phyloP scores from a whole-genome alignment of 37 sponge, comb jelly and placozoan genomes.

The Diacarnus erythraeanus region DNA sequence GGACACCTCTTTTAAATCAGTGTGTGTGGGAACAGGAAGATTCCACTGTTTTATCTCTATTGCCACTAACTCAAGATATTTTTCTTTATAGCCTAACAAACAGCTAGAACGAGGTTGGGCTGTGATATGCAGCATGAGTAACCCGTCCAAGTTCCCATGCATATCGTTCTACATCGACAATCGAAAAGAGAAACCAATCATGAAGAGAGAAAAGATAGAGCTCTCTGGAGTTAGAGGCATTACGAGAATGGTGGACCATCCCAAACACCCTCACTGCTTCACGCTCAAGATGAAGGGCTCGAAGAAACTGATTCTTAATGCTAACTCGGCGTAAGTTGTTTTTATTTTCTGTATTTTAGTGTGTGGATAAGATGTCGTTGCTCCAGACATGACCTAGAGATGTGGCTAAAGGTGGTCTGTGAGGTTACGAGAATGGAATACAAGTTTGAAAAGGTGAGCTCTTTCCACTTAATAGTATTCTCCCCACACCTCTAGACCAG shows the following conservation, averaged over 20 bases:
- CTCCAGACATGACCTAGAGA: constrained; percentile 18
- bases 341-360: neutral
- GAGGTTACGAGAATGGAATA: constrained; percentile 18
- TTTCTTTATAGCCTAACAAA: constrained; percentile 8
- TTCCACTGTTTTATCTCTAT: too few relatives aligned
- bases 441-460: constrained; percentile 27
- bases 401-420: constrained; percentile 38
- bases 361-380: neutral
- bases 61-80: too few relatives aligned
- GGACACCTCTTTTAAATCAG: neutral
- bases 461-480: too few relatives aligned
- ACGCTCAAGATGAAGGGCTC: constrained; percentile 49
- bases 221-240: constrained; percentile 21
- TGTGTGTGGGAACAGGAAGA: too few relatives aligned
- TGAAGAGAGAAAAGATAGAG: constrained; percentile 56
- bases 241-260: constrained; percentile 52
- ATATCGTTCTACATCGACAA: constrained; percentile 41
- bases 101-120: constrained; percentile 40
- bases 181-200: constrained; percentile 9
- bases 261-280: constrained; percentile 64
- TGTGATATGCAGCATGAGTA: constrained; percentile 28
- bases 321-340: constrained; percentile 48
- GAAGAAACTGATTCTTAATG: constrained; percentile 41
- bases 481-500: too few relatives aligned
- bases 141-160: constrained; percentile 15